These are phyloP conservation scores for Aulostomus chinensis DNA, from an alignment of 2,797 vertebrate genomes.

Conservation along the genomic window DNA sequence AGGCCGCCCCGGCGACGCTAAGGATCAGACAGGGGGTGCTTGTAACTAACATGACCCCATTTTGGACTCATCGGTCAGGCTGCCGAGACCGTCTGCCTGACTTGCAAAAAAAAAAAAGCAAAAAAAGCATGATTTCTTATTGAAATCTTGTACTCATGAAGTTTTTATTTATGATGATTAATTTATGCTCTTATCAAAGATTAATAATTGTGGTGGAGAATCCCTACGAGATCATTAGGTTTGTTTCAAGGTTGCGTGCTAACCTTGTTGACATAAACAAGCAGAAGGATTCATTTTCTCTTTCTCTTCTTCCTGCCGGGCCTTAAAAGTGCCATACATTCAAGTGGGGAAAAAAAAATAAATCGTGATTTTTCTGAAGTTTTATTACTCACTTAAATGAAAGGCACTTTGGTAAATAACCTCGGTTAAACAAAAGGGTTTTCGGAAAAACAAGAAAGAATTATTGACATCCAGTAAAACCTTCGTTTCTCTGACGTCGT, in stretches of 20 bases:
- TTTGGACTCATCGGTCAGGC: not conserved
- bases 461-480: too few species aligned
- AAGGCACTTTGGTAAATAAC: too few species aligned
- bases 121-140: not conserved
- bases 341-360: too few species aligned
- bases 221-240: conserved; percentile 1
- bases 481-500: too few species aligned
- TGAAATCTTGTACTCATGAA: not conserved
- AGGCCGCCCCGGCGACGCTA: conserved; percentile 6
- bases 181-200: conserved; percentile 12
- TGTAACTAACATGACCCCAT: conserved; percentile 20
- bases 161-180: not conserved
- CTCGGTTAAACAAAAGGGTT: too few species aligned
- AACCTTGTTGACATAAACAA: not conserved
- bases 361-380: too few species aligned
- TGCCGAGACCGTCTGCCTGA: not conserved
- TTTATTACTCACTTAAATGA: too few species aligned
- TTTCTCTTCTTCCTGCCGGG: too few species aligned
- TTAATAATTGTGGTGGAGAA: too few species aligned
- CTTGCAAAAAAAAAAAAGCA: not conserved
- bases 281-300: too few species aligned
- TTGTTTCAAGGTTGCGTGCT: conserved; percentile 7
- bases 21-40: conserved; percentile 19
- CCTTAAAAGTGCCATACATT: too few species aligned
- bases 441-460: too few species aligned